Percentiles rank a stretch among this genome's conserved stretches.
phyloP scores from a whole-genome alignment of 2,113 vertebrate genomes.

The Coregonus clupeaformis region DNA sequence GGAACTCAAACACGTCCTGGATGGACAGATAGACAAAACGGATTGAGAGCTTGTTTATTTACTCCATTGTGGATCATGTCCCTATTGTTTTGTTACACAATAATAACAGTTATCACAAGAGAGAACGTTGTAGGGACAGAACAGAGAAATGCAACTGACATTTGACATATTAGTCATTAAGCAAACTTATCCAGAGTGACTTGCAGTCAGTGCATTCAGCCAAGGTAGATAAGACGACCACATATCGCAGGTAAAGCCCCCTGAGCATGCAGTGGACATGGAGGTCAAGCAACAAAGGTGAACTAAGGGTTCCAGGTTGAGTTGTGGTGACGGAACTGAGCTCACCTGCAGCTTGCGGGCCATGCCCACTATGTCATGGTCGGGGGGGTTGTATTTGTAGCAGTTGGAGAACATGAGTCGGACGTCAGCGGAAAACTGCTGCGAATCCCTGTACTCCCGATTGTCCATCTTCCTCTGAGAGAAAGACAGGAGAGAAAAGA shows the following conservation, averaged over 20 bases:
- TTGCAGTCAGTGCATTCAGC: too few species aligned
- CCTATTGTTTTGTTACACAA: too few species aligned
- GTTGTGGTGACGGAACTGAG: background rate
- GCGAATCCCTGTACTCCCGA: conserved; percentile 86
- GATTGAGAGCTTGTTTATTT: background rate
- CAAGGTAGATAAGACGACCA: too few species aligned
- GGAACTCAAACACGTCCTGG: conserved; percentile 94
- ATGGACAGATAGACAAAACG: conserved; percentile 7
- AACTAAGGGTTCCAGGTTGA: background rate
- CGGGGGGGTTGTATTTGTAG: conserved; percentile 95
- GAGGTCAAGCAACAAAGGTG: background rate
- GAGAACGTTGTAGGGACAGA: too few species aligned
- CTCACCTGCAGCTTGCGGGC: conserved; percentile 89
- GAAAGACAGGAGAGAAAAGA: background rate
- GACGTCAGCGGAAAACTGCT: conserved; percentile 89
- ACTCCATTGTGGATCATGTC: too few species aligned
- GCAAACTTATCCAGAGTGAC: too few species aligned
- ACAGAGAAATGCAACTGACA: too few species aligned
- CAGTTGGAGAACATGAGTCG: conserved; percentile 97
- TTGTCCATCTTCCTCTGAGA: conserved; percentile 92
- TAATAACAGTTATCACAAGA: too few species aligned
- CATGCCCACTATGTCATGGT: conserved; percentile 93
- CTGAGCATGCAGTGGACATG: background rate
- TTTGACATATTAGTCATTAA: too few species aligned
- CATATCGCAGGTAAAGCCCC: too few species aligned